phyloP scores from a whole-genome alignment of 2,113 vertebrate genomes.

The Butorides virescens region DNA sequence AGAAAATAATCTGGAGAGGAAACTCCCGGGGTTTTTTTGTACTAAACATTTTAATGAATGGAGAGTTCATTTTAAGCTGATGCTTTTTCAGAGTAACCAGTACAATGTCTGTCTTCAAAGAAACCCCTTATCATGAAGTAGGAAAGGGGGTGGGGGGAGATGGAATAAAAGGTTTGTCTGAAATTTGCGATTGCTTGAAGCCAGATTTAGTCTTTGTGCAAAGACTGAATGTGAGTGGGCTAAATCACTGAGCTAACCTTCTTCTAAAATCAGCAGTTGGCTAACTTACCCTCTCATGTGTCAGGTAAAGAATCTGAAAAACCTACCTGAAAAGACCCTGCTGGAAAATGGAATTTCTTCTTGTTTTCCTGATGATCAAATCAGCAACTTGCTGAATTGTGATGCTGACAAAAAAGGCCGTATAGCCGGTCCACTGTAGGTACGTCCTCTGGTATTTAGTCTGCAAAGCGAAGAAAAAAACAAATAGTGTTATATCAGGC shows the following conservation, averaged over 20 bases:
- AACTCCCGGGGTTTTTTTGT: background rate
- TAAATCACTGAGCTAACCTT: background rate
- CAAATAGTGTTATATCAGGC: fast-evolving
- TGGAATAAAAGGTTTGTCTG: background rate
- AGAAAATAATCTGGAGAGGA: background rate
- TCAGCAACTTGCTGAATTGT: conserved; percentile 81
- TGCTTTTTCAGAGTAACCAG: background rate
- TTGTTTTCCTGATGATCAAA: conserved; percentile 81
- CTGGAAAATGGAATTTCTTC: conserved; percentile 80
- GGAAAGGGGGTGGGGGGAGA: background rate
- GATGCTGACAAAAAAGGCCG: conserved; percentile 81
- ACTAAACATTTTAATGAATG: background rate
- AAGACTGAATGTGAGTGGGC: background rate
- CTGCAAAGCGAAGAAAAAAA: conserved; percentile 37
- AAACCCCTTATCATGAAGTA: background rate
- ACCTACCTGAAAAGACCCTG: conserved; percentile 78
- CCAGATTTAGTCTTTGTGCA: background rate
- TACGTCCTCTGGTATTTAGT: conserved; percentile 72
- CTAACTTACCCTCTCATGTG: fast-evolving
- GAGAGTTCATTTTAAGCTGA: background rate
- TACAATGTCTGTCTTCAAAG: background rate
- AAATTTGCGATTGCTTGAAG: background rate
- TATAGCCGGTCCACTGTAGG: conserved; percentile 77
- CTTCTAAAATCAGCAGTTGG: background rate
- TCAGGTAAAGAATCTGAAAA: background rate